phyloP scores from a whole-genome alignment of 2,113 vertebrate species.

The Romanogobio albipinnatus region DNA sequence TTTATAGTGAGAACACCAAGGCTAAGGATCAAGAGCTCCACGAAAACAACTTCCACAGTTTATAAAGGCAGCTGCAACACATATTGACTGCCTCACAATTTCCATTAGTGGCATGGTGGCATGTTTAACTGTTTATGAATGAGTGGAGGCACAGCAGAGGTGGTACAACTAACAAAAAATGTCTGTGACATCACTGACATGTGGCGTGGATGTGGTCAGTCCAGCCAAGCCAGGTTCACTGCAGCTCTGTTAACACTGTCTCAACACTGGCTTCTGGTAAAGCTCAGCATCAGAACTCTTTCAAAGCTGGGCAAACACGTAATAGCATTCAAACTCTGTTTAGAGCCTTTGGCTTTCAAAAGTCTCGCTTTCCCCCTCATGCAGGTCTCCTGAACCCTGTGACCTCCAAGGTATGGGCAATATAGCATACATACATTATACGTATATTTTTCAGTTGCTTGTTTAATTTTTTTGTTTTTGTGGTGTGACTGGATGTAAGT shows the following conservation, averaged over 20 bases:
- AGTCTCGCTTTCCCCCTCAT: conserved; percentile 46
- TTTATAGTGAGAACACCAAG: conserved; percentile 51
- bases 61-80: not conserved
- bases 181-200: conserved; percentile 37
- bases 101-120: not conserved
- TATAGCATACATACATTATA: not conserved
- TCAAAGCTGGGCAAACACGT: conserved; percentile 49
- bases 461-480: not conserved
- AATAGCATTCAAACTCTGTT: conserved; percentile 50
- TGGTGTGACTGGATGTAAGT: not conserved
- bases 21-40: not conserved
- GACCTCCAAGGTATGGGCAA: not conserved
- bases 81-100: not conserved
- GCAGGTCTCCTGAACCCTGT: not conserved
- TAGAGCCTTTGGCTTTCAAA: conserved; percentile 27
- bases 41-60: not conserved
- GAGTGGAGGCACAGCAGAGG: not conserved
- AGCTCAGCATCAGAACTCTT: conserved; percentile 64
- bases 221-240: not conserved
- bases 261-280: conserved; percentile 67
- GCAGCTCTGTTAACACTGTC: conserved; percentile 9
- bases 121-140: not conserved
- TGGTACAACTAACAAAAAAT: conserved; percentile 57
- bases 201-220: not conserved
- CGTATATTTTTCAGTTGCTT: not conserved